Base-by-base conservation (phyloP, 2,113 vertebrate species). In the Stictonetta naevosa region DNA sequence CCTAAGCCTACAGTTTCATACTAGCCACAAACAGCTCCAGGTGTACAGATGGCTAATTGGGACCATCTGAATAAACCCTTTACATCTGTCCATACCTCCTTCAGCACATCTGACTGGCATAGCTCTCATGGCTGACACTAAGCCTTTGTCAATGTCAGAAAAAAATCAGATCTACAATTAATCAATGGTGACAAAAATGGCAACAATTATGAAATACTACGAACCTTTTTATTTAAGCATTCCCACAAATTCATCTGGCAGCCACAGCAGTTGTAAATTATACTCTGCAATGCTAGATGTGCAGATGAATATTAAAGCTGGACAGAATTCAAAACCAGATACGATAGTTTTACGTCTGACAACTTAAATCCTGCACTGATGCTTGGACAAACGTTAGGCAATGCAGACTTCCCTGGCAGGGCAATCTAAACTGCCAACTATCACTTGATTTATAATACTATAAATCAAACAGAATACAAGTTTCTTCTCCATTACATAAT, bases 41-140 rank as follows among this genome's bases (percentile, higher is more conserved):
- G 22, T 2, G 2, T 29, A 31, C 0, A 0, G 23, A 15, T 71
- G 33, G 48, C 17, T 33, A 44, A 33, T 3, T 42, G 40, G 36
- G 38, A 80, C 26, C 13, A 29, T 29, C 48, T 12, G 9, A 53
- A 72, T 53, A 72, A 53, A 72, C 18, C 17, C 46, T 36, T 52
- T 52, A 53, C 48, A 31, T 63, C 15, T 34, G 36, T 53, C 44
- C 16, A 20, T 36, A 38, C 8, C 21, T 58, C n/a, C 62, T 76
- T 50, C 4, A 0, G 36, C 25, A 52, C 1, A 3, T 42, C 56
- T 25, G 11, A 50, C 3, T 64, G 46, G 15, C 63, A 74, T 48
- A 13, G 33, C 31, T 77, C 55, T 60, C 22, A 66, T 28, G 75
- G 16, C n/a, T 86, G 26, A 72, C 5, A 6, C 9, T 53, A 73